These are phyloP conservation scores for Stomatorhinus walkeri DNA, from an alignment of 2,797 vertebrate genomes.

Conservation along the genomic window DNA sequence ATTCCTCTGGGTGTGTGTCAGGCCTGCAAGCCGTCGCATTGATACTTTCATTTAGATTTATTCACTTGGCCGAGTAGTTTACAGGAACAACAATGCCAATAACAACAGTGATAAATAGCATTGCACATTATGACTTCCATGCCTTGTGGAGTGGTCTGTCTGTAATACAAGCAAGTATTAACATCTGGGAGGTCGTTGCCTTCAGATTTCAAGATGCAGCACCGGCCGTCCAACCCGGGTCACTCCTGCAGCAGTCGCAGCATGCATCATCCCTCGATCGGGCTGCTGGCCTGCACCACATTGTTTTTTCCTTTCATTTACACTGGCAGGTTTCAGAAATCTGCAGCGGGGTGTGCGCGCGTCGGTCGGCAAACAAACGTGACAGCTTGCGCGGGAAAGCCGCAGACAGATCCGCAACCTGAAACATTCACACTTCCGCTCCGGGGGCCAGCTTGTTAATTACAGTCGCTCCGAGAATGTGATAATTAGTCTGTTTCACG, in stretches of 20 bases:
- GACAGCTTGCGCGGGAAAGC: constrained; percentile 43
- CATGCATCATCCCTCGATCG: not conserved
- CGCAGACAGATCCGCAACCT: constrained; percentile 42
- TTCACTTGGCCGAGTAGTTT: not conserved
- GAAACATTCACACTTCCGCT: constrained; percentile 49
- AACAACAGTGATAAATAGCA: constrained; percentile 8
- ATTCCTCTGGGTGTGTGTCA: not conserved
- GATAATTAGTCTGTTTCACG: constrained; percentile 47
- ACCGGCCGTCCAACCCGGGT: not conserved
- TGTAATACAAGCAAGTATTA: not conserved
- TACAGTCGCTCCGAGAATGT: constrained; percentile 40
- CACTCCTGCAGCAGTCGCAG: not conserved
- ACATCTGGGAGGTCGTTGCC: not conserved
- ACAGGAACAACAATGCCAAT: not conserved
- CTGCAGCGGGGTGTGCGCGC: constrained; percentile 37
- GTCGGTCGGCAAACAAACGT: constrained; percentile 46
- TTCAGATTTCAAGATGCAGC: not conserved
- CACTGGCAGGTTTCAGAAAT: constrained; percentile 29
- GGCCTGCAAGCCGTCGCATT: not conserved
- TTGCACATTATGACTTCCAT: not conserved
- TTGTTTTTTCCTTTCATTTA: constrained; percentile 21
- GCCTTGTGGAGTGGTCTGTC: not conserved
- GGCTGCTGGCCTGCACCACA: not conserved
- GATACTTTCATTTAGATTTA: constrained; percentile 11
- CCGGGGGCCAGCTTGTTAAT: constrained; percentile 50